A percentile compares a stretch with the other conserved stretches of the same genome.
Evolutionary conservation across 2,888 invertebrate species (phyloP).

Genomic region (Branchipolynoe longqiensis): DNA sequence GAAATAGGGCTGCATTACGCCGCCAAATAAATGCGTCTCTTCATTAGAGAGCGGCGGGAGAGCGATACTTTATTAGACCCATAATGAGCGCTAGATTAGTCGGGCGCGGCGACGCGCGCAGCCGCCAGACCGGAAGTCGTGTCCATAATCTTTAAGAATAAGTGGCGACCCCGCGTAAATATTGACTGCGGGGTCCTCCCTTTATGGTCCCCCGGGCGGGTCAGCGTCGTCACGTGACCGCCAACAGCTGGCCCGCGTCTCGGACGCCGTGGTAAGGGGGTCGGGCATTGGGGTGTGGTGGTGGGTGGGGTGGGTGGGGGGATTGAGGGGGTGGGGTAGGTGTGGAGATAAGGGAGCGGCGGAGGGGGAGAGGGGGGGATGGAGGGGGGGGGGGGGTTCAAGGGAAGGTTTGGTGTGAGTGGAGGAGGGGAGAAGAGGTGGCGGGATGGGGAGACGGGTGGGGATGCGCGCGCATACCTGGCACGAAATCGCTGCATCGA

Average conservation of each 20-base stretch:
- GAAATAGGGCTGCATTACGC: constrained; percentile 52
- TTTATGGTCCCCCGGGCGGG: constrained; percentile 52
- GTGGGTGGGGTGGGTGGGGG: too few relatives aligned
- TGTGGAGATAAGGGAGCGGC: too few relatives aligned
- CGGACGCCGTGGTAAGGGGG: too few relatives aligned
- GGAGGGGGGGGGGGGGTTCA: too few relatives aligned
- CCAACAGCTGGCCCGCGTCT: constrained; percentile 48
- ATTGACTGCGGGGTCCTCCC: constrained; percentile 53
- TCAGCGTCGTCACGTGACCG: constrained; percentile 11
- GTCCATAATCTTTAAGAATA: constrained; percentile 58
- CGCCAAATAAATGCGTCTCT: constrained; percentile 53
- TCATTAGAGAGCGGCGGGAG: constrained; percentile 50
- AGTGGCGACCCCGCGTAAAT: constrained; percentile 36
- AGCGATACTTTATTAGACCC: constrained; percentile 53
- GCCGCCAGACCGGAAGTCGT: background rate
- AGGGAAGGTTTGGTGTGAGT: too few relatives aligned
- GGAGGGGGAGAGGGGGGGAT: too few relatives aligned
- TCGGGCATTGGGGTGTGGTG: too few relatives aligned
- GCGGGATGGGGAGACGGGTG: too few relatives aligned
- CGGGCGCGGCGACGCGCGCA: background rate
- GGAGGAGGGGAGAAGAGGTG: too few relatives aligned
- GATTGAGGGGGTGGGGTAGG: too few relatives aligned
- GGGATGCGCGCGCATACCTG: too few relatives aligned
- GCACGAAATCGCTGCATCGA: too few relatives aligned
- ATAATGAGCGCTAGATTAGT: constrained; percentile 56